Evolutionary conservation across 2,888 invertebrate genomes (phyloP).

Genomic region (Aromia moschata): DNA sequence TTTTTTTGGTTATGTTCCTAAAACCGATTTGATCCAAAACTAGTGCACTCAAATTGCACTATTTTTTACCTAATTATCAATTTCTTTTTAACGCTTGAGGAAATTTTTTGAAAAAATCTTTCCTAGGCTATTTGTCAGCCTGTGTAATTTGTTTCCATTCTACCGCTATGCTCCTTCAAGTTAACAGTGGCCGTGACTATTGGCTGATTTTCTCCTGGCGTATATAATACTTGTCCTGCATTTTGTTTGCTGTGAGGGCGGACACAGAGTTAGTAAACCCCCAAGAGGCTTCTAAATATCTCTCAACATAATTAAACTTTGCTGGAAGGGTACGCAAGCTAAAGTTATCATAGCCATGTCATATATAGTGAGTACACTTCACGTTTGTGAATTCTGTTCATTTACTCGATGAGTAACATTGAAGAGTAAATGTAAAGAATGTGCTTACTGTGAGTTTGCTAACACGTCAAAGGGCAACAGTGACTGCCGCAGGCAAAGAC

Average conservation of each 20-base stretch:
- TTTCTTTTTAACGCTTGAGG: too few species aligned
- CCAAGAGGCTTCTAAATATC: constrained; percentile 54
- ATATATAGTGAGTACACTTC: constrained; percentile 39
- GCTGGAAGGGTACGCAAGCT: constrained; percentile 61
- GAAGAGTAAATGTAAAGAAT: constrained; percentile 35
- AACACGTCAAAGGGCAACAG: constrained; percentile 52
- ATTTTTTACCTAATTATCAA: too few species aligned
- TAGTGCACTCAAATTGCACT: too few species aligned
- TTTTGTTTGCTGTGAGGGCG: constrained; percentile 45
- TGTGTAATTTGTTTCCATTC: too few species aligned
- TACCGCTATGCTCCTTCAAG: too few species aligned
- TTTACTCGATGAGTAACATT: constrained; percentile 15
- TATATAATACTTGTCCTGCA: too few species aligned
- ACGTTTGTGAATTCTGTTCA: constrained; percentile 48
- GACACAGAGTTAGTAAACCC: constrained; percentile 53
- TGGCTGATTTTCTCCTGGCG: too few species aligned
- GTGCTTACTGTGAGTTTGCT: constrained; percentile 57
- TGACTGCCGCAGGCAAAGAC: constrained; percentile 54
- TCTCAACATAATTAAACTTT: constrained; percentile 53
- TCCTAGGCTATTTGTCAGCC: too few species aligned
- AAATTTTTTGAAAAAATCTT: too few species aligned
- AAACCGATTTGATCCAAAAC: too few species aligned
- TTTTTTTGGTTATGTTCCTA: too few species aligned
- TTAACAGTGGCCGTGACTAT: too few species aligned
- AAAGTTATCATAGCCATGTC: constrained; percentile 48